Evolutionary conservation across 2,113 vertebrate species (phyloP).

Genomic region (Mellivora capensis): DNA sequence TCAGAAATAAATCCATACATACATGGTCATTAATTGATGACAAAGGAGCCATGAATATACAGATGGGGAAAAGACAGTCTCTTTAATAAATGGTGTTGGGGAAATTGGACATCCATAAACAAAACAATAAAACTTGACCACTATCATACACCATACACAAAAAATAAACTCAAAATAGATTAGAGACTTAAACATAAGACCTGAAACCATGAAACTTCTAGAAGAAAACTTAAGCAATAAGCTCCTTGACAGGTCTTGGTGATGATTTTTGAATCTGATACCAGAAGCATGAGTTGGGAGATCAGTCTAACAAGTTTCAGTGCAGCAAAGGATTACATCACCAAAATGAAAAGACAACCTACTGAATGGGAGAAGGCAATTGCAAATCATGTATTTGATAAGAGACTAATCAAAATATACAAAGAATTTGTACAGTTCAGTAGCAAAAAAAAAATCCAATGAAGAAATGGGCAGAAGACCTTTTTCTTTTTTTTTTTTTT

Average conservation of each 20-base stretch:
- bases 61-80: neutral
- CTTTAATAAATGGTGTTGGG: neutral
- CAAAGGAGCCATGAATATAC: neutral
- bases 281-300: neutral
- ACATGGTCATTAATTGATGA: neutral
- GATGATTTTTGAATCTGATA: neutral
- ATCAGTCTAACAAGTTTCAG: neutral
- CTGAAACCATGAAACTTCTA: neutral
- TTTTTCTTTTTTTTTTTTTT: neutral
- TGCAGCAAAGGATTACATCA: neutral
- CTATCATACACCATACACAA: neutral
- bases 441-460: neutral
- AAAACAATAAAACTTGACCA: neutral
- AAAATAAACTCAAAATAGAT: neutral
- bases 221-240: neutral
- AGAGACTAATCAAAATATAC: neutral
- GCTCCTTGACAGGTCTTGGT: neutral
- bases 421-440: neutral
- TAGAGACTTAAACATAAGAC: neutral
- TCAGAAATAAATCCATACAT: neutral
- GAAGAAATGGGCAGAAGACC: neutral
- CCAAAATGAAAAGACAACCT: neutral
- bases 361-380: neutral
- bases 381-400: neutral
- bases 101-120: neutral